phyloP scores from a whole-genome alignment of 2,797 vertebrate genomes.

The Xyrichtys novacula region DNA sequence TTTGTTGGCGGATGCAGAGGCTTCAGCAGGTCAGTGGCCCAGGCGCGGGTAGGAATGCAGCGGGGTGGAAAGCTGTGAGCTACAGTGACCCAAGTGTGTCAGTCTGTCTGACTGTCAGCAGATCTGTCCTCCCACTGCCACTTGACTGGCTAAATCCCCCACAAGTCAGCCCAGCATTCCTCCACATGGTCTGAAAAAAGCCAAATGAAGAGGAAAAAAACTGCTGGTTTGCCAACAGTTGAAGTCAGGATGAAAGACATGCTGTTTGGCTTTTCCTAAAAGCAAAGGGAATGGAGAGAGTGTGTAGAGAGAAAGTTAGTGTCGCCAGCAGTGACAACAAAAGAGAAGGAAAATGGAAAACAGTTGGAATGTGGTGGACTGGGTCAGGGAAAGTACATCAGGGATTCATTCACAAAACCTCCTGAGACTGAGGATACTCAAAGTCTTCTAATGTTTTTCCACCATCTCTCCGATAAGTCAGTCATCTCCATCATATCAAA shows the following conservation, averaged over 20 bases:
- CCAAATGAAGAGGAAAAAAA: slow-evolving; percentile 15
- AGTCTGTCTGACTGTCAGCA: slow-evolving; percentile 72
- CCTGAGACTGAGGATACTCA: neutral
- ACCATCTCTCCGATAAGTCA: no score
- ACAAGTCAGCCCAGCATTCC: slow-evolving; percentile 63
- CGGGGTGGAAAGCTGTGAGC: slow-evolving; percentile 52
- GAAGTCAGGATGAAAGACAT: slow-evolving; percentile 74
- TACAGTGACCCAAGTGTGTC: slow-evolving; percentile 73
- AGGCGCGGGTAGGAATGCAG: slow-evolving; percentile 60
- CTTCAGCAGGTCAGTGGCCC: slow-evolving; percentile 42
- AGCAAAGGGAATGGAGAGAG: slow-evolving; percentile 38
- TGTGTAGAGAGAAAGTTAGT: slow-evolving; percentile 43
- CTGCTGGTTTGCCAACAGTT: slow-evolving; percentile 71
- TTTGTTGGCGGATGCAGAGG: slow-evolving; percentile 42
- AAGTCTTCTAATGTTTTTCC: neutral
- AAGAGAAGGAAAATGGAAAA: slow-evolving; percentile 47
- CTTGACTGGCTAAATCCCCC: slow-evolving; percentile 70
- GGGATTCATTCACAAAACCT: slow-evolving; percentile 45
- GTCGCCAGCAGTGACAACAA: slow-evolving; percentile 54
- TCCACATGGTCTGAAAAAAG: slow-evolving; percentile 10
- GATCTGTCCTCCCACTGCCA: slow-evolving; percentile 76
- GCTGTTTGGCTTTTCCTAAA: slow-evolving; percentile 56
- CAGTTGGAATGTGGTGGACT: slow-evolving; percentile 52
- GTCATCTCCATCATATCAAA: no score
- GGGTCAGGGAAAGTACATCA: slow-evolving; percentile 51